phyloP scores from a whole-genome alignment of 1,140 invertebrate genomes.

The Xylocopa sonorina region DNA sequence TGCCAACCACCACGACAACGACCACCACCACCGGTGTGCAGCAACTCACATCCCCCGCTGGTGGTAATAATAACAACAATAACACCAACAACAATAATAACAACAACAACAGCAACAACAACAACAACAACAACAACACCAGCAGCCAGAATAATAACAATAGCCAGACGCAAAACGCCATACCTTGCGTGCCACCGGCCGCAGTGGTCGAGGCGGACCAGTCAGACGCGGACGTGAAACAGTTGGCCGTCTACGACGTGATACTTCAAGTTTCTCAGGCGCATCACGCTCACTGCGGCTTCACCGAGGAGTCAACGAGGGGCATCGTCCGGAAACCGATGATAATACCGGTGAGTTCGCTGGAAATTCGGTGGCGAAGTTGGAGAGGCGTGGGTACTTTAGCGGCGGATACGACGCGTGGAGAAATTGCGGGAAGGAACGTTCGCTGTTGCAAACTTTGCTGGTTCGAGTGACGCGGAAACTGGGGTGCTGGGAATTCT shows the following conservation, averaged over 20 bases:
- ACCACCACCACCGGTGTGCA: conserved; percentile 74
- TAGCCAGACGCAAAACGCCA: conserved; percentile 70
- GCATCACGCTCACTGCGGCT: conserved; percentile 93
- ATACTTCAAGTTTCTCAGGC: conserved; percentile 94
- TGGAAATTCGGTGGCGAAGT: background rate
- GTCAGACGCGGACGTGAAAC: conserved; percentile 83
- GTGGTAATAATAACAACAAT: conserved; percentile 63
- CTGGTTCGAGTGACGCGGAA: background rate
- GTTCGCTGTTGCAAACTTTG: background rate
- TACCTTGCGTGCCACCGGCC: conserved; percentile 74
- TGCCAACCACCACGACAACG: conserved; percentile 74
- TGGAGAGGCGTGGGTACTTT: background rate
- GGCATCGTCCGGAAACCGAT: conserved; percentile 88
- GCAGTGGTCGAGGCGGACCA: conserved; percentile 78
- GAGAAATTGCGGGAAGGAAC: background rate
- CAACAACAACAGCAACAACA: conserved; percentile 58
- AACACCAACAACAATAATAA: conserved; percentile 64
- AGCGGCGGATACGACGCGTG: conserved; percentile 1
- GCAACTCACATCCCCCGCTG: conserved; percentile 66
- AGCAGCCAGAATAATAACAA: conserved; percentile 70
- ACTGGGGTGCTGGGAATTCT: too few species aligned
- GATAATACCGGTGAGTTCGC: conserved; percentile 84
- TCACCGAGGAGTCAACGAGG: conserved; percentile 92
- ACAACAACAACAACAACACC: conserved; percentile 65
- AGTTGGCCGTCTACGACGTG: conserved; percentile 90